Percentiles rank a stretch among this genome's conserved stretches.
Evolutionary conservation across 2,888 invertebrate species (phyloP).

Genomic region (Exocentrus adspersus): DNA sequence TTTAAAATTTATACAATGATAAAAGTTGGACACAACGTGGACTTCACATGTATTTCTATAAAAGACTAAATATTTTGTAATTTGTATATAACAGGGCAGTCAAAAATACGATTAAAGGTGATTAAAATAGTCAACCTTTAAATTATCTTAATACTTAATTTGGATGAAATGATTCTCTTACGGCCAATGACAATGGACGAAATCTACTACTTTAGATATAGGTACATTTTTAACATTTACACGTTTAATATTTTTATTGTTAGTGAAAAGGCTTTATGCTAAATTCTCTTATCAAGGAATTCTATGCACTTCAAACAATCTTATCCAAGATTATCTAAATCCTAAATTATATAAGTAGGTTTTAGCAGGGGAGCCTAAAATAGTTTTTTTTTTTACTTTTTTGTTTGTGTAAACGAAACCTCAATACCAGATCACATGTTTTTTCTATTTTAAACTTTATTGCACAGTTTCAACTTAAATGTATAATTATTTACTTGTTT

Average conservation of each 20-base stretch:
- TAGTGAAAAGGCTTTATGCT: not conserved
- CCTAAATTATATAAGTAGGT: not conserved
- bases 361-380: not conserved
- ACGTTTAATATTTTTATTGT: not conserved
- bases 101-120: constrained; percentile 16
- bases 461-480: constrained; percentile 6
- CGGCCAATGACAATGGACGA: constrained; percentile 8
- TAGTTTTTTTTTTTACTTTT: too few relatives aligned
- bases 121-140: constrained; percentile 24
- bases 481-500: not conserved
- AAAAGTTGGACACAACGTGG: constrained; percentile 21
- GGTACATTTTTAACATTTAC: constrained; percentile 5
- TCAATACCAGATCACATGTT: not conserved
- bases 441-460: not conserved
- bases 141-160: constrained; percentile 9
- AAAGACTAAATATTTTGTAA: constrained; percentile 13
- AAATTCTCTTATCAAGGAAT: not conserved
- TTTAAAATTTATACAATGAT: constrained; percentile 20
- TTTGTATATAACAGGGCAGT: constrained; percentile 24
- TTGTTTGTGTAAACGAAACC: not conserved
- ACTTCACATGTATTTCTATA: constrained; percentile 24
- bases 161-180: constrained; percentile 13
- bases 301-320: too few relatives aligned
- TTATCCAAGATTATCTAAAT: too few relatives aligned
- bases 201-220: constrained; percentile 22